Evolutionary conservation across 2,888 invertebrate species (phyloP), one percentile per base, ranked within the genome.

Genomic region (Andrena marginata): DNA sequence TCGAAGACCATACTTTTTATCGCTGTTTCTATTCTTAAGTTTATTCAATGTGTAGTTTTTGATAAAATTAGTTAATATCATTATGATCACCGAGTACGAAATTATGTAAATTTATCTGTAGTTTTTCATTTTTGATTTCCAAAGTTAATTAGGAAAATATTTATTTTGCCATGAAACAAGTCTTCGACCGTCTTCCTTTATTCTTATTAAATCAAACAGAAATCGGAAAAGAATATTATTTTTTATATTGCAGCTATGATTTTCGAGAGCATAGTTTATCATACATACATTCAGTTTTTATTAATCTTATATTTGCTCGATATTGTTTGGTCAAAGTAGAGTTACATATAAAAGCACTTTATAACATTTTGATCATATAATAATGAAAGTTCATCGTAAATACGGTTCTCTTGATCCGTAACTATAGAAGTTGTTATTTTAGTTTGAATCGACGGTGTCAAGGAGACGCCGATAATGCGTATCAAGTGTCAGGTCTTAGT

Each of bases 381-480:
- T 13, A 42, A 4, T n/a, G 7, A 54, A 68, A 13, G 8, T 35
- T 29, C 26, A 2, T 2, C 2, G 20, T 7, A 23, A 13, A 35
- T 13, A n/a, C 20, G 20, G 2, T 23, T 49, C 3, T 10, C 51
- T n/a, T 1, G 26, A 23, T 4, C 4, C 1, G 1, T 65, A 26
- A 13, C 20, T 23, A 16, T 20, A 0, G 2, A n/a, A 31, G 48
- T 23, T 7, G 67, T 63, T 78, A 62, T 42, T 71, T 68, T 56
- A 68, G 80, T 74, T 23, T 8, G 48, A 56, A 60, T 60, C 49
- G 16, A 48, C 35, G 10, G 10, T 60, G 56, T 56, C 48, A 13
- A 65, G 20, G 49, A 51, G 49, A 16, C 72, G 54, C 74, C 72
- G 77, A 64, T 82, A 79, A 79, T 65, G 56, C 84, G 79, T 79